Conservation (phyloP, 1,140 invertebrate genomes). For the Zaprionus lachaisei region DNA sequence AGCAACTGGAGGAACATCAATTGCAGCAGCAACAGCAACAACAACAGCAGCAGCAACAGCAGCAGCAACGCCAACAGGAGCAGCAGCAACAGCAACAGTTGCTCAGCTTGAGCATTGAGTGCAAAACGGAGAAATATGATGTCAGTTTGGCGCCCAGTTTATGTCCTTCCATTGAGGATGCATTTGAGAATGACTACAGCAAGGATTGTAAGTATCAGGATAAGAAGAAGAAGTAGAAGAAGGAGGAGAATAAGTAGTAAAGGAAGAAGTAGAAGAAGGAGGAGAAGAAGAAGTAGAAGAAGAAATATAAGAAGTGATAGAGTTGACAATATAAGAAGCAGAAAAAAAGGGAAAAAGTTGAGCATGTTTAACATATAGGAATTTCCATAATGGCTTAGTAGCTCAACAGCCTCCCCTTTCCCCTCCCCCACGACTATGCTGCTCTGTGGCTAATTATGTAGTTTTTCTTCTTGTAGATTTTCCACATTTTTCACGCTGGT, state of each 20-base stretch:
- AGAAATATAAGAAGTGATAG: not conserved
- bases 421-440: too few relatives aligned
- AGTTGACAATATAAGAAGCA: constrained; percentile 19
- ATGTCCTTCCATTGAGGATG: constrained; percentile 78
- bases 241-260: not conserved
- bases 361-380: not conserved
- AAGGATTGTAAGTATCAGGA: constrained; percentile 80
- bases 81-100: constrained; percentile 68
- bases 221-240: not conserved
- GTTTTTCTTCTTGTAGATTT: not conserved
- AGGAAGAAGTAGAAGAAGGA: constrained; percentile 62
- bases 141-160: constrained; percentile 60
- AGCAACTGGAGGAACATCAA: constrained; percentile 61
- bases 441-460: constrained; percentile 19
- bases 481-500: constrained; percentile 39
- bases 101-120: constrained; percentile 73
- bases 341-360: not conserved
- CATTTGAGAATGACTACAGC: constrained; percentile 80
- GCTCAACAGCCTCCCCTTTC: not conserved
- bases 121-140: constrained; percentile 81
- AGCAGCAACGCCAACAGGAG: constrained; percentile 48
- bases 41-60: constrained; percentile 54
- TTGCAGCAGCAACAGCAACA: constrained; percentile 50
- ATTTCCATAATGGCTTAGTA: not conserved
- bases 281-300: constrained; percentile 41